Percentiles rank a stretch among this genome's conserved stretches.
Conservation (phyloP, 2,888 invertebrate species). For the Drosophila macrothrix region DNA sequence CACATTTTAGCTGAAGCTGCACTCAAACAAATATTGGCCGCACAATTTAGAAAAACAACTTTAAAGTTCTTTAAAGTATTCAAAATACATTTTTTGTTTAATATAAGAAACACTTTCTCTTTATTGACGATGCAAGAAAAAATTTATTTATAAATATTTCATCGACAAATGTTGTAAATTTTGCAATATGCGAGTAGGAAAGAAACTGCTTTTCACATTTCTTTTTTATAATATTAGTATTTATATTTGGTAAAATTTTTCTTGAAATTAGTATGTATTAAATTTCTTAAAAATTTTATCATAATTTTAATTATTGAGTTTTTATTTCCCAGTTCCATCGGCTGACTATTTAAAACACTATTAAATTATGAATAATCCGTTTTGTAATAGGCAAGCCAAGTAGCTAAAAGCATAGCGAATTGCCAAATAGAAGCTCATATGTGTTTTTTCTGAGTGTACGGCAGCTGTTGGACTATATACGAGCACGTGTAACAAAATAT, state of each 20-base stretch:
- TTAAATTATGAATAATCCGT: not conserved
- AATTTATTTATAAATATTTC: not conserved
- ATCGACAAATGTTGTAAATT: not conserved
- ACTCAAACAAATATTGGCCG: not conserved
- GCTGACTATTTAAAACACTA: not conserved
- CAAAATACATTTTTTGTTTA: not conserved
- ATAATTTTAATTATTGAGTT: not conserved
- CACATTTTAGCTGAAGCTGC: conserved; percentile 6
- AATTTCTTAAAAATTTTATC: rapidly evolving
- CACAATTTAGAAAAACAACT: not conserved
- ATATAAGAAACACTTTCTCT: not conserved
- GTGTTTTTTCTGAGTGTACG: not conserved
- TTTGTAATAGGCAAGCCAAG: not conserved
- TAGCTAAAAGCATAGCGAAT: not conserved
- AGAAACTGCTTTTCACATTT: no score
- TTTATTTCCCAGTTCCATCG: not conserved
- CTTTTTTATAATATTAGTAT: not conserved
- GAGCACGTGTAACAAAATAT: conserved; percentile 10
- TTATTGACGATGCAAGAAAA: not conserved
- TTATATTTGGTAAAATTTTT: not conserved
- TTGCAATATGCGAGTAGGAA: not conserved
- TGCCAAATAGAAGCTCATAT: not conserved
- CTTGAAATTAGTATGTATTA: rapidly evolving
- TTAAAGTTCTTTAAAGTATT: not conserved
- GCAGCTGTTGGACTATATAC: conserved; percentile 4